These are phyloP conservation scores for Pachydiplax longipennis DNA, from an alignment of 2,888 invertebrate genomes.

Conservation along the genomic window DNA sequence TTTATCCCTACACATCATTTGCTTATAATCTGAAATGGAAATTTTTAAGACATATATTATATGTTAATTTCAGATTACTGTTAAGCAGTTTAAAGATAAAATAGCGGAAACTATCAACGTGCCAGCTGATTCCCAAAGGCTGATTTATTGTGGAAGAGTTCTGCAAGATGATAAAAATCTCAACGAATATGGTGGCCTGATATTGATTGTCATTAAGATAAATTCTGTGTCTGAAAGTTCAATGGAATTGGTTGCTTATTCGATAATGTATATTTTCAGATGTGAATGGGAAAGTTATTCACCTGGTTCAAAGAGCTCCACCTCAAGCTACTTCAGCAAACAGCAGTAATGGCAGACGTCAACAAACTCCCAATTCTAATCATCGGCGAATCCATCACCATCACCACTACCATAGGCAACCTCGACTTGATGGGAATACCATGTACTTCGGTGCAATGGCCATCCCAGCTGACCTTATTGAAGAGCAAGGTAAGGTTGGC, in stretches of 20 bases:
- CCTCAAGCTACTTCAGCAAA: conserved; percentile 63
- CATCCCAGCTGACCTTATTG: conserved; percentile 62
- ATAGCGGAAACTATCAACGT: conserved; percentile 81
- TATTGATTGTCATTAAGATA: too few species aligned
- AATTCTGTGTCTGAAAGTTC: too few species aligned
- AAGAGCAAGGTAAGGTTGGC: conserved; percentile 11
- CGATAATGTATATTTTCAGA: conserved; percentile 63
- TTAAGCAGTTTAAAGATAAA: conserved; percentile 80
- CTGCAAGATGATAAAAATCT: conserved; percentile 87
- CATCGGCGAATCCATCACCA: conserved; percentile 59
- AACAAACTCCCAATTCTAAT: conserved; percentile 55
- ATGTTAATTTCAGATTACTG: conserved; percentile 71
- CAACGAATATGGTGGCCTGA: conserved; percentile 77
- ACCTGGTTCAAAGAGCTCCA: conserved; percentile 88
- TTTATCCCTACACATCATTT: neutral
- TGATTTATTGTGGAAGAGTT: conserved; percentile 95
- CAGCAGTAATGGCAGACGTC: conserved; percentile 48
- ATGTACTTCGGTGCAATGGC: conserved; percentile 69
- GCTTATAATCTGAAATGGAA: neutral
- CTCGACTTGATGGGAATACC: conserved; percentile 60
- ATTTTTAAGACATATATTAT: neutral
- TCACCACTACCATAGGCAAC: conserved; percentile 56
- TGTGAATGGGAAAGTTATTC: conserved; percentile 90
- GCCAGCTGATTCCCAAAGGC: conserved; percentile 81
- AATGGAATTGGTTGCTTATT: too few species aligned